Evolutionary conservation across 2,888 invertebrate genomes (phyloP).

Genomic region (Drosophila crucigera): DNA sequence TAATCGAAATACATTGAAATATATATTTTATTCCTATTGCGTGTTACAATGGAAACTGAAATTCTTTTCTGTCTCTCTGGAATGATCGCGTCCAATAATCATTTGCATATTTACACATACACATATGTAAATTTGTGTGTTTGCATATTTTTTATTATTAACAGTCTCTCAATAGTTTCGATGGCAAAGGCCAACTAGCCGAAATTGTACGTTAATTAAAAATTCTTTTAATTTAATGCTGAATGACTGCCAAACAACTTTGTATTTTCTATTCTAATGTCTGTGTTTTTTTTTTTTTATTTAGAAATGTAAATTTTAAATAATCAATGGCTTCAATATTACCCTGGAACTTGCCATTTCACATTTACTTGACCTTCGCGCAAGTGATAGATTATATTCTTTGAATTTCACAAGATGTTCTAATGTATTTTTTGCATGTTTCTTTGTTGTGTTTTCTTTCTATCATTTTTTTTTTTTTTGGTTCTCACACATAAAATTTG

Average conservation of each 20-base stretch:
- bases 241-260: neutral
- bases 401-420: conserved; percentile 2
- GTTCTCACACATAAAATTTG: neutral
- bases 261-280: neutral
- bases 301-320: neutral
- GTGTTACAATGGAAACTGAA: conserved; percentile 3
- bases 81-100: neutral
- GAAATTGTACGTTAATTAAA: conserved; percentile 5
- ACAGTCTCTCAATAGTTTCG: neutral
- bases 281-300: neutral
- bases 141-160: neutral
- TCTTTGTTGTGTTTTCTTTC: neutral
- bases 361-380: conserved; percentile 34
- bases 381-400: conserved; percentile 13
- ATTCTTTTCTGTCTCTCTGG: neutral
- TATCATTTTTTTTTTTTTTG: conserved; percentile 7
- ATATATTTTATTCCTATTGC: conserved; percentile 29
- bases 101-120: neutral
- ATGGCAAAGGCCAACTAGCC: conserved; percentile 10
- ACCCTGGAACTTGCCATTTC: conserved; percentile 9
- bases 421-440: conserved; percentile 64
- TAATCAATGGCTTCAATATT: neutral
- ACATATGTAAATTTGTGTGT: no score
- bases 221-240: neutral
- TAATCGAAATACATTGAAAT: conserved; percentile 6